These are phyloP conservation scores for Colossoma macropomum DNA, from an alignment of 2,113 vertebrate genomes.

Conservation along the genomic window DNA sequence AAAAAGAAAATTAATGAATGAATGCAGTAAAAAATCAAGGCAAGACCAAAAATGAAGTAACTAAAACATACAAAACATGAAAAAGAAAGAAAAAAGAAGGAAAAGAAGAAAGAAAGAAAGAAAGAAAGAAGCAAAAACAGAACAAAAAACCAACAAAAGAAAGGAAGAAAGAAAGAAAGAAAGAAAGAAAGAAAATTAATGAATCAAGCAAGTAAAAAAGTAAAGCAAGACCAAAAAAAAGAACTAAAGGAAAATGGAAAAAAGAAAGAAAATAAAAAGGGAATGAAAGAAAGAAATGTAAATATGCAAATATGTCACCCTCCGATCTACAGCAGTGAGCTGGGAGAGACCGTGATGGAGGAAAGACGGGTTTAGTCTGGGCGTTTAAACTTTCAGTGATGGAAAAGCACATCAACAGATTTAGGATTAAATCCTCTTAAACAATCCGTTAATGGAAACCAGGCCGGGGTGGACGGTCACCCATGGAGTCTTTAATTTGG, in stretches of 20 bases:
- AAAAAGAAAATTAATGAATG: too few species aligned
- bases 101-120: not conserved
- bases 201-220: not conserved
- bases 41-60: not conserved
- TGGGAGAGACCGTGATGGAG: not conserved
- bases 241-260: not conserved
- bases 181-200: not conserved
- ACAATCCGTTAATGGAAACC: slow-evolving; percentile 28
- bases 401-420: not conserved
- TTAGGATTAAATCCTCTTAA: slow-evolving; percentile 46
- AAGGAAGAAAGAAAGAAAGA: not conserved
- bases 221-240: not conserved
- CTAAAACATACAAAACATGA: not conserved
- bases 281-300: not conserved
- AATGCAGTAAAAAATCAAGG: too few species aligned
- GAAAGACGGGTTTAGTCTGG: not conserved
- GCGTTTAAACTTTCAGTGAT: not conserved
- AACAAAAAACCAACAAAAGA: not conserved
- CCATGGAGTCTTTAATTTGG: slow-evolving; percentile 37
- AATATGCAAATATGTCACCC: not conserved
- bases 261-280: not conserved
- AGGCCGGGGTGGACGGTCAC: slow-evolving; percentile 39
- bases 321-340: not conserved
- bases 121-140: not conserved
- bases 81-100: not conserved